Evolutionary conservation across 2,888 invertebrate genomes (phyloP).

Genomic region (Parnassius smintheus): DNA sequence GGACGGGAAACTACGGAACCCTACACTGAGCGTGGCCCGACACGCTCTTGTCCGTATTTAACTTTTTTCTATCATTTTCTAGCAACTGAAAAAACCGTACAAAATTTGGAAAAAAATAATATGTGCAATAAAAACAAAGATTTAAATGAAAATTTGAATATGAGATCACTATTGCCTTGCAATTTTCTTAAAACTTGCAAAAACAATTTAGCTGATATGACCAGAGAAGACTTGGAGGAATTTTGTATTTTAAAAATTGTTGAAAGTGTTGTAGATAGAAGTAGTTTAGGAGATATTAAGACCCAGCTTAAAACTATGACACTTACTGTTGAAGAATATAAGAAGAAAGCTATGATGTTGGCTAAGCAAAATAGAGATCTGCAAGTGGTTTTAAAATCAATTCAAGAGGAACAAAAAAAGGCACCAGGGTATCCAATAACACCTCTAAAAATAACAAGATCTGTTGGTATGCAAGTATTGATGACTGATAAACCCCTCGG

Average conservation of each 20-base stretch:
- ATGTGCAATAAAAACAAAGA: constrained; percentile 5
- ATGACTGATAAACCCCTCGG: constrained; percentile 51
- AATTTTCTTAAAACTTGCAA: constrained; percentile 59
- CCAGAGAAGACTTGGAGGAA: constrained; percentile 86
- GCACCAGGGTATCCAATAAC: constrained; percentile 80
- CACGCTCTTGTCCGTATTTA: too few species aligned
- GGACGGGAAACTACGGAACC: too few species aligned
- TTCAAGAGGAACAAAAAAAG: constrained; percentile 84
- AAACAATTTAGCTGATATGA: constrained; percentile 76
- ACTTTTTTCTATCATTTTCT: constrained; percentile 3
- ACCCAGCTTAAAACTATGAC: constrained; percentile 84
- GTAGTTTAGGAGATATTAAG: constrained; percentile 85
- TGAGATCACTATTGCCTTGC: constrained; percentile 51
- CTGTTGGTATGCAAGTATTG: constrained; percentile 91
- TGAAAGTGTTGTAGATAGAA: constrained; percentile 86
- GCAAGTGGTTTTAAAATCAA: constrained; percentile 87
- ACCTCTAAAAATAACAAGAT: constrained; percentile 90
- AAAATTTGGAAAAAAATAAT: constrained; percentile 22
- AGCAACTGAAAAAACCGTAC: constrained; percentile 4
- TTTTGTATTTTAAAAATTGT: constrained; percentile 87
- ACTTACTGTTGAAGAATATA: constrained; percentile 83
- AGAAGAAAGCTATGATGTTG: constrained; percentile 84
- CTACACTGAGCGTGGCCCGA: too few species aligned
- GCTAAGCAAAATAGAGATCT: constrained; percentile 88
- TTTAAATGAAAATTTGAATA: constrained; percentile 21